phyloP scores from a whole-genome alignment of 2,797 vertebrate genomes.

The Sebastolobus altivelis region DNA sequence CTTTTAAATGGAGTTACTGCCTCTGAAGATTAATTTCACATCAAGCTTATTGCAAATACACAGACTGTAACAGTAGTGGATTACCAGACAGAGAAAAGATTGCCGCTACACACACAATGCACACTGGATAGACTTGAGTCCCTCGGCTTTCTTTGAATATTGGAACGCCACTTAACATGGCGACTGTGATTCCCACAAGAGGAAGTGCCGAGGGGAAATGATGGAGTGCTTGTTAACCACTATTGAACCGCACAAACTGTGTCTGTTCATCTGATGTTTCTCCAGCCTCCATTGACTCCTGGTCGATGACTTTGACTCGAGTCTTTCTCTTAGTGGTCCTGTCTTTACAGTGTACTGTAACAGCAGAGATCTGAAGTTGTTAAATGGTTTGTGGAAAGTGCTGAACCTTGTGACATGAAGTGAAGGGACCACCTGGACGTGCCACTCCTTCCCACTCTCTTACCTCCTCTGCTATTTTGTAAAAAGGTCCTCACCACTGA shows the following conservation, averaged over 20 bases:
- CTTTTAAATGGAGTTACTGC: too few relatives aligned
- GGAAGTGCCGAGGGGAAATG: not conserved
- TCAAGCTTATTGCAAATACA: too few relatives aligned
- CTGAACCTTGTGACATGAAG: not conserved
- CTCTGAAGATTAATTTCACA: too few relatives aligned
- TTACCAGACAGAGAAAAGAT: too few relatives aligned
- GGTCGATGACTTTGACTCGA: not conserved
- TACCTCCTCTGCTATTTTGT: too few relatives aligned
- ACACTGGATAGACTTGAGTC: not conserved
- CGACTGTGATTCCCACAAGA: not conserved
- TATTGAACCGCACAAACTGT: not conserved
- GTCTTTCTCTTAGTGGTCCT: not conserved
- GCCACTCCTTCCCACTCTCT: not conserved
- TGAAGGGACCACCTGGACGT: not conserved
- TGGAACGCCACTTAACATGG: not conserved
- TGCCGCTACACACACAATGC: not conserved
- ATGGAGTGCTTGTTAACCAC: not conserved
- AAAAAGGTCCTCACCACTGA: not conserved
- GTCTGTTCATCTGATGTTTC: not conserved
- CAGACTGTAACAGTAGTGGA: too few relatives aligned
- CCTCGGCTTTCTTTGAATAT: not conserved
- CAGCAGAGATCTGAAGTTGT: not conserved
- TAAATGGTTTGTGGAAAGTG: not conserved
- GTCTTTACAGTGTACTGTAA: not conserved
- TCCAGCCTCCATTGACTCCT: not conserved